phyloP scores from a whole-genome alignment of 1,140 invertebrate genomes.

The Macrotrachela quadricornifera region DNA sequence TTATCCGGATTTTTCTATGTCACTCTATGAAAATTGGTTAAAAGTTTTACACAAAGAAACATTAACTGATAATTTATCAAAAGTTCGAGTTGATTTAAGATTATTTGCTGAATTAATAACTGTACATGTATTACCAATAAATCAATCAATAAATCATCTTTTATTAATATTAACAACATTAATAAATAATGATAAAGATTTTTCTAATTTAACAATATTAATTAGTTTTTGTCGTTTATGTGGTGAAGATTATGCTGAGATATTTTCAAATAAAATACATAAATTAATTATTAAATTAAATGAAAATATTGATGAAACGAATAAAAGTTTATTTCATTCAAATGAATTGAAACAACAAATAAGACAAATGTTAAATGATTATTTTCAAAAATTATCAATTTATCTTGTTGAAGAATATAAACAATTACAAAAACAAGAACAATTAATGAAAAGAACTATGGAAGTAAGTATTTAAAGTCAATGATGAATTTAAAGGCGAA shows the following conservation, averaged over 20 bases:
- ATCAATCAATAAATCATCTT: constrained; percentile 61
- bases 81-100: constrained; percentile 31
- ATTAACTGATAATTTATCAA: constrained; percentile 21
- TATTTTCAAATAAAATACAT: constrained; percentile 30
- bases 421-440: constrained; percentile 58
- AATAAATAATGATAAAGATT: constrained; percentile 72
- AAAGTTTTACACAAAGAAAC: constrained; percentile 63
- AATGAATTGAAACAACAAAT: constrained; percentile 71
- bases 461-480: constrained; percentile 18
- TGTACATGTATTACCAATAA: constrained; percentile 64
- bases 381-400: constrained; percentile 59
- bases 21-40: constrained; percentile 74
- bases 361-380: constrained; percentile 57
- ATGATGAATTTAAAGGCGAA: neutral
- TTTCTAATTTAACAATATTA: constrained; percentile 73
- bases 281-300: constrained; percentile 24
- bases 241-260: constrained; percentile 76
- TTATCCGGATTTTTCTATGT: constrained; percentile 64
- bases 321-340: constrained; percentile 38
- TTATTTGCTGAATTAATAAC: constrained; percentile 79
- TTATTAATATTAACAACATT: constrained; percentile 60
- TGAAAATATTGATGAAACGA: constrained; percentile 16
- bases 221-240: constrained; percentile 81
- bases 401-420: constrained; percentile 56
- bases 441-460: constrained; percentile 60